phyloP scores from a whole-genome alignment of 2,888 invertebrate species.

The Salpingus planirostris region DNA sequence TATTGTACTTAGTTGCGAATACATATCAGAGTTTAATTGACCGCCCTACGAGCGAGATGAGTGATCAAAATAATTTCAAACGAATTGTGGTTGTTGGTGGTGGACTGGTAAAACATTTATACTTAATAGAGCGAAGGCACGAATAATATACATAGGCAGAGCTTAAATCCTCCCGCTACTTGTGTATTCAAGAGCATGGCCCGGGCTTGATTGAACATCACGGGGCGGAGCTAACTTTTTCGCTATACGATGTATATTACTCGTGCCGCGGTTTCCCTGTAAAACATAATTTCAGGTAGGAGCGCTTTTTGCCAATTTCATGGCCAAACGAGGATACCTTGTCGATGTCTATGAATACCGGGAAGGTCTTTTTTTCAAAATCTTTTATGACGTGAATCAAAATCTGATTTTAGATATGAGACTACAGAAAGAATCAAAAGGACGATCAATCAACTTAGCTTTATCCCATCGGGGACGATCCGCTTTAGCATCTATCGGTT shows the following conservation, averaged over 20 bases:
- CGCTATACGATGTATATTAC: too few relatives aligned
- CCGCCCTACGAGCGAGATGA: too few relatives aligned
- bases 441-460: constrained; percentile 91
- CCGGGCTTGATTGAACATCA: too few relatives aligned
- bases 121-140: too few relatives aligned
- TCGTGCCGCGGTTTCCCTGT: constrained; percentile 6
- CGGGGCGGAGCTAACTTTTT: too few relatives aligned
- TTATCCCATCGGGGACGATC: constrained; percentile 78
- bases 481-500: constrained; percentile 69
- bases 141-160: too few relatives aligned
- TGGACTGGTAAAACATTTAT: constrained; percentile 65
- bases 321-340: constrained; percentile 74
- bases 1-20: too few relatives aligned
- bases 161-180: too few relatives aligned
- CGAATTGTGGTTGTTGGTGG: constrained; percentile 53
- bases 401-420: constrained; percentile 60
- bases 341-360: constrained; percentile 72
- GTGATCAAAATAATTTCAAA: constrained; percentile 4
- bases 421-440: constrained; percentile 57
- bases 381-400: background rate
- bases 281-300: constrained; percentile 57
- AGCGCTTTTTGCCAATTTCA: constrained; percentile 73
- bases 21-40: too few relatives aligned
- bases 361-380: constrained; percentile 19
- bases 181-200: too few relatives aligned